Conservation (phyloP, 2,113 vertebrate species). For the Otis tarda region DNA sequence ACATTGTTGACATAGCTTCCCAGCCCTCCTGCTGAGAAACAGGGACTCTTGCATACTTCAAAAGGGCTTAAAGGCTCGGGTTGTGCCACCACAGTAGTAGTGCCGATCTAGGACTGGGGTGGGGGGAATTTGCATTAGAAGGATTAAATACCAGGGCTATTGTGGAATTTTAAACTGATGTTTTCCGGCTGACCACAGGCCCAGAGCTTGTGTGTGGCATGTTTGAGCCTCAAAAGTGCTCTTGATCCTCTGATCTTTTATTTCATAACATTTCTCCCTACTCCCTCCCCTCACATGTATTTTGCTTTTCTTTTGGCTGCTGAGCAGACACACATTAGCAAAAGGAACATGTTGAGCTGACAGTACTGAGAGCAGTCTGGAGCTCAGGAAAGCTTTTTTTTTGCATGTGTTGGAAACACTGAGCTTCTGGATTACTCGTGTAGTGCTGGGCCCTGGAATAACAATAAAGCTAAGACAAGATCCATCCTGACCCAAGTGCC, state of each 20-base stretch:
- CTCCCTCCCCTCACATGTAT: not conserved
- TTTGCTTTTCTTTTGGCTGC: slow-evolving; percentile 49
- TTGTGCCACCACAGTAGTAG: slow-evolving; percentile 71
- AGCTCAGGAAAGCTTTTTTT: slow-evolving; percentile 18
- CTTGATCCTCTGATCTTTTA: slow-evolving; percentile 71
- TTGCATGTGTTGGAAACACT: not conserved
- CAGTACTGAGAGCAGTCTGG: not conserved
- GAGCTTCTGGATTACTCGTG: not conserved
- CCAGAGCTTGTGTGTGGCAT: slow-evolving; percentile 70
- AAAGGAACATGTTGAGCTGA: not conserved
- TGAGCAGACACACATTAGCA: not conserved
- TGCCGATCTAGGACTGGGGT: slow-evolving; percentile 63
- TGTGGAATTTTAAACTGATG: slow-evolving; percentile 77
- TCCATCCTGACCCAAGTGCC: not conserved
- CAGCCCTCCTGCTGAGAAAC: slow-evolving; percentile 76
- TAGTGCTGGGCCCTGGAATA: not conserved
- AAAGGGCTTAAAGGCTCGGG: slow-evolving; percentile 73
- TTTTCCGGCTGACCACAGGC: slow-evolving; percentile 74
- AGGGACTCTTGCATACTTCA: slow-evolving; percentile 77
- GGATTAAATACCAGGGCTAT: slow-evolving; percentile 75
- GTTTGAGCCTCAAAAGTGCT: slow-evolving; percentile 69
- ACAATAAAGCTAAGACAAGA: not conserved
- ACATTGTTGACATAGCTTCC: slow-evolving; percentile 74
- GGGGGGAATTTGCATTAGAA: slow-evolving; percentile 73
- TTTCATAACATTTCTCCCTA: slow-evolving; percentile 62